Base-by-base conservation (phyloP, 1,140 invertebrate species). In the Laodelphax striatellus region DNA sequence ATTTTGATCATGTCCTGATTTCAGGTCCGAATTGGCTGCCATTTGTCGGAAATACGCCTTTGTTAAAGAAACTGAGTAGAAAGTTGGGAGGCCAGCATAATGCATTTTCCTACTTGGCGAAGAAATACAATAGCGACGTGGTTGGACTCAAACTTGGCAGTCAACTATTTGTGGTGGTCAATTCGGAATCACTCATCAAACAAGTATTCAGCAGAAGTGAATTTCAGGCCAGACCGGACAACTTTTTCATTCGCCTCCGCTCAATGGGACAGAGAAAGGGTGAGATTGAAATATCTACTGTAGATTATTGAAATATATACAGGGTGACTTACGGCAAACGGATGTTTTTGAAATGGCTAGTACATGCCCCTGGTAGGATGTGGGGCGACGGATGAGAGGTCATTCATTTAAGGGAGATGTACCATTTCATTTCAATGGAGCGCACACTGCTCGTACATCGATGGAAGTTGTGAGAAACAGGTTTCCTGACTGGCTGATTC, bases 221-320 rank as follows among this genome's bases (percentile, higher is more conserved):
- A 5, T 90, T 82, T 65, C 82, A 86, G 63, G 86, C 81, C 0
- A 72, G 88, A 58, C 89, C 88, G 0, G 79, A 87, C 70, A 84
- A 79, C 58, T 87, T 86, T 66, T 89, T 90, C 63, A 74, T 83
- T 38, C 75, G 79, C 41, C 69, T 89, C 9, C 72, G 87, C 46
- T 84, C 84, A 42, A 78, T 90, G 70, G 87, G 86, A 21, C 79
- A 80, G 42, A 73, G 74, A 65, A 78, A 77, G 76, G 83, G 80
- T 82, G 66, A 68, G 13, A 21, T 42, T 17, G 22, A 6, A 56
- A 24, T 3, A 38, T 38, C 1, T 38, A 5, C 10, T 38, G 6
- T 2, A 28, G 2, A 28, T 28, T 28, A 28, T 28, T 6, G 6
- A 28, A 28, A 28, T 28, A 4, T 6, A n/a, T n/a, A n/a, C n/a